Conservation (phyloP, 2,888 invertebrate species). For the Epinotia demarniana region DNA sequence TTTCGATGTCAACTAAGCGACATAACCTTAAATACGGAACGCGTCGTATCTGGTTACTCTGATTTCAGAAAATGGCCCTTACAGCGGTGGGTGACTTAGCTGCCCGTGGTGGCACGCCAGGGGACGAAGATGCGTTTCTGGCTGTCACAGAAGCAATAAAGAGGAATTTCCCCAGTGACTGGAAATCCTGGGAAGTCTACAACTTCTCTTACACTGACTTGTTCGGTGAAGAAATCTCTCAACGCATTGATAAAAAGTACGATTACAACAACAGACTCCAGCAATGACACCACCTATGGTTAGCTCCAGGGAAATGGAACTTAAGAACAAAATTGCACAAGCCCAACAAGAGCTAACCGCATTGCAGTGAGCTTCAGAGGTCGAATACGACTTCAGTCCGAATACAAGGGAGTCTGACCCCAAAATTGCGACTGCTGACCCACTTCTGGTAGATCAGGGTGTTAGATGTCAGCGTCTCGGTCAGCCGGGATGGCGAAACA, state of each 20-base stretch:
- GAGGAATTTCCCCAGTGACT: slow-evolving; percentile 10
- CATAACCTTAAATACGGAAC: not conserved
- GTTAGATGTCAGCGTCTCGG: slow-evolving; percentile 10
- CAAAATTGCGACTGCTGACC: too few species aligned
- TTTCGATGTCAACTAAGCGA: not conserved
- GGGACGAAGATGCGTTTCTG: not conserved
- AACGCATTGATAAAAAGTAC: not conserved
- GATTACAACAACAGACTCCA: too few species aligned
- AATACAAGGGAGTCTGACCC: too few species aligned
- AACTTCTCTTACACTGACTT: not conserved
- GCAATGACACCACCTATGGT: too few species aligned
- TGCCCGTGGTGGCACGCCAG: not conserved
- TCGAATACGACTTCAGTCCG: too few species aligned
- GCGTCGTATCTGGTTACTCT: too few species aligned
- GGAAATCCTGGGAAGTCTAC: slow-evolving; percentile 7
- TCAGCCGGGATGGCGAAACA: slow-evolving; percentile 18
- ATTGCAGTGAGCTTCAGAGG: too few species aligned
- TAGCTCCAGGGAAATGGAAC: too few species aligned
- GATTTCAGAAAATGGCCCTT: not conserved
- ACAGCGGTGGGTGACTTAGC: slow-evolving; percentile 4
- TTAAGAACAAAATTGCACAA: too few species aligned
- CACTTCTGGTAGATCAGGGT: too few species aligned
- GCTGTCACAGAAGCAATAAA: too few species aligned
- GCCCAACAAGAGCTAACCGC: too few species aligned
- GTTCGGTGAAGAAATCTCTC: not conserved